Evolutionary conservation across 2,113 vertebrate species (phyloP).

Genomic region (Buteo buteo): DNA sequence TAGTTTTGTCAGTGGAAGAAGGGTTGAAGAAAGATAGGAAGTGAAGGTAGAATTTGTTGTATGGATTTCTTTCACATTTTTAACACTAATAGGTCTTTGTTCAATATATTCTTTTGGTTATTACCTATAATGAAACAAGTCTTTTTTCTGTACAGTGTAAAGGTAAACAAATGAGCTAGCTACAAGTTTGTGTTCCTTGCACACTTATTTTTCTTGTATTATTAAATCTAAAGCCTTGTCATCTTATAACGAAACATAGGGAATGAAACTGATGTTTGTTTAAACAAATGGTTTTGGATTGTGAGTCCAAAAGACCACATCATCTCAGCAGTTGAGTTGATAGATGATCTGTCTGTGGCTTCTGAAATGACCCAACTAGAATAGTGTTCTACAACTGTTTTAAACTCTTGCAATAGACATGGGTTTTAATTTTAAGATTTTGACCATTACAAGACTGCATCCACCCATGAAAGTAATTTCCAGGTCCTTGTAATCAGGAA

Average conservation of each 20-base stretch:
- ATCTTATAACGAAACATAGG: neutral
- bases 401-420: neutral
- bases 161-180: neutral
- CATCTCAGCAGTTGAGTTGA: neutral
- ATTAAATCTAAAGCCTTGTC: neutral
- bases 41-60: neutral
- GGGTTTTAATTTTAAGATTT: neutral
- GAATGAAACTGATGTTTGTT: neutral
- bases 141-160: neutral
- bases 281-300: neutral
- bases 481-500: neutral
- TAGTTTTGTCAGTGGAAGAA: neutral
- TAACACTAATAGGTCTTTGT: neutral
- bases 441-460: neutral
- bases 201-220: neutral
- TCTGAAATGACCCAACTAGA: neutral
- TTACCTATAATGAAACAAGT: neutral
- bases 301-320: neutral
- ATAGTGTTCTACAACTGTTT: neutral
- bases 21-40: neutral
- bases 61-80: neutral
- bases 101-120: neutral
- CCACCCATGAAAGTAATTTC: neutral
- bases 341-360: neutral
- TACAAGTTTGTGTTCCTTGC: neutral